phyloP scores from a whole-genome alignment of 2,888 invertebrate genomes.

The Eupithecia abbreviata region DNA sequence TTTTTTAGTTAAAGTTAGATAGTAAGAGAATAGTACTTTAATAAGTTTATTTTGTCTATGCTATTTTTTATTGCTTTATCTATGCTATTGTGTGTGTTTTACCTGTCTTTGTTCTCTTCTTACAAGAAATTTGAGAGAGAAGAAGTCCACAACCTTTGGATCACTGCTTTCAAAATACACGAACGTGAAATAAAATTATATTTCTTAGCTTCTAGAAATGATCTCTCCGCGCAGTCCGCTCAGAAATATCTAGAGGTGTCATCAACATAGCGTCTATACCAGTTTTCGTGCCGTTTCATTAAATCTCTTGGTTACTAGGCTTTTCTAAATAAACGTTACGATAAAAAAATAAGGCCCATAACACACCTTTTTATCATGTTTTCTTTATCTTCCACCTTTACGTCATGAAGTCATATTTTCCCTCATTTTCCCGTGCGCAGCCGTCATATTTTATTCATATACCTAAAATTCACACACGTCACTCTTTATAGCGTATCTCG shows the following conservation, averaged over 20 bases:
- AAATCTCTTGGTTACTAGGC: background rate
- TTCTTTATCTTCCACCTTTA: constrained; percentile 7
- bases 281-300: background rate
- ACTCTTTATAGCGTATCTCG: constrained; percentile 8
- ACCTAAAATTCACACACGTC: constrained; percentile 12
- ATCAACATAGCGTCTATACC: background rate
- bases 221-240: too few relatives aligned
- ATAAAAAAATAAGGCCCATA: background rate
- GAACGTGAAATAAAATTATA: too few relatives aligned
- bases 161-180: too few relatives aligned
- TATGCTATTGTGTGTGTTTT: too few relatives aligned
- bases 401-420: constrained; percentile 9
- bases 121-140: background rate
- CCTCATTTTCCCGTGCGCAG: background rate
- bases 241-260: background rate
- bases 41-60: too few relatives aligned
- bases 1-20: too few relatives aligned
- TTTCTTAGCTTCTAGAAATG: too few relatives aligned
- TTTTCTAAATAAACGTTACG: background rate
- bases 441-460: constrained; percentile 9
- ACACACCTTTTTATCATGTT: constrained; percentile 7
- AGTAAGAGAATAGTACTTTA: too few relatives aligned
- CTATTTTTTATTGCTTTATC: too few relatives aligned
- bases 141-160: too few relatives aligned
- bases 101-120: background rate